Evolutionary conservation across 2,888 invertebrate genomes (phyloP), one percentile per base, ranked within the genome.

Genomic region (Nebria brevicollis): DNA sequence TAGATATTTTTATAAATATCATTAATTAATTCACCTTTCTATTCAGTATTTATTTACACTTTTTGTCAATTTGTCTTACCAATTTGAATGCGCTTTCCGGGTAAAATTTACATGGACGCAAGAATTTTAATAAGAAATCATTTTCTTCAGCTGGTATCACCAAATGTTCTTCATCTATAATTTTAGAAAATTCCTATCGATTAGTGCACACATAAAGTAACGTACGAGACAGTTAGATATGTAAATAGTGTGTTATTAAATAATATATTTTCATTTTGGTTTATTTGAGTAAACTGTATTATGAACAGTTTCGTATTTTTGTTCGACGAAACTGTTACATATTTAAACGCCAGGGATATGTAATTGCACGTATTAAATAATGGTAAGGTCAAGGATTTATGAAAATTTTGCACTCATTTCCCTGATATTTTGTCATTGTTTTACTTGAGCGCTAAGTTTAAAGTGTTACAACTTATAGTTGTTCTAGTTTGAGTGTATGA

Each of bases 91-190:
- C 94, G 84, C 95, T 94, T 76, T 95, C 94, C 0, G 96, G 92
- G 87, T 97, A 95, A 89, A 94, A 97, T 89, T 97, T 96, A 86
- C 95, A 94, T 0, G 97, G 97, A 82, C 97, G 91, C 72, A 97
- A 90, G 87, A 96, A 97, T 88, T 95, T 94, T 82, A 93, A 89
- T 72, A 96, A 90, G 86, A 93, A 96, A 2, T 93, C 92, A 85
- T 95, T 95, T 83, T 93, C 92, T 76, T 94, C 93, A n/a, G 91
- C 84, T 0, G 95, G 95, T 77, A 94, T 89, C 54, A 90, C 87
- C 0, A 95, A 88, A 64, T 91, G 88, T 66, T 91, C 89, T 85
- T 95, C 94, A 77, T 88, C 95, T 95, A 88, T 43, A 91, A 91
- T 83, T 34, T 34, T 34, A 34, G 1, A 34, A 0, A 34, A 34